Evolutionary conservation across 2,888 invertebrate species (phyloP), one percentile per base, ranked within the genome.

Genomic region (Aphidius colemani): DNA sequence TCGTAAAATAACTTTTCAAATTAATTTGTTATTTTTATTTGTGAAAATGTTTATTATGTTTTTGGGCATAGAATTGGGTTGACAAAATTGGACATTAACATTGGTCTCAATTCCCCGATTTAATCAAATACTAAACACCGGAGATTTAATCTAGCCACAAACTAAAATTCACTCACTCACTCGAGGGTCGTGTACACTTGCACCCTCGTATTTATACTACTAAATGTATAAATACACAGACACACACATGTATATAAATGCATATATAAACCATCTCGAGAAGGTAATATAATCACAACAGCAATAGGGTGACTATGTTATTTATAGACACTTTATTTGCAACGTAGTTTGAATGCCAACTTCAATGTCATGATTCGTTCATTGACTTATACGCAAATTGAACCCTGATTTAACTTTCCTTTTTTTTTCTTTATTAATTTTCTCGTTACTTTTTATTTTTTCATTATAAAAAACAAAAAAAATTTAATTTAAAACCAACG

Each of bases 81-180:
- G 71, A 64, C 30, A 30, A 71, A 70, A 60, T 63, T 67, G 69
- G 68, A 71, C 73, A 77, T 80, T 77, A 78, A 78, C 78, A 80
- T 81, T 73, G 76, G 71, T 78, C 79, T 78, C 80, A 79, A 79
- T 81, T 74, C 76, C 62, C 77, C 66, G 73, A 76, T 81, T 82
- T 82, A 81, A 82, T 81, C 81, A 81, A 82, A 82, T 79, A 80
- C 77, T 81, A 81, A 82, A 80, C 80, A 77, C 77, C 74, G 73
- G 74, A 80, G 81, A 81, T 82, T 82, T 81, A 81, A 82, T 82
- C 82, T 81, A 39, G 75, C 75, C 71, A 72, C 75, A 70, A 70
- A 70, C 4, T 30, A 5, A 71, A 69, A 67, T 71, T 69, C 61
- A 68, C 63, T 69, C 59, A 65, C 66, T 63, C 69, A 65, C 69